Evolutionary conservation across 2,113 vertebrate genomes (phyloP), one percentile per base, ranked within the genome.

Genomic region (Salminus brasiliensis): DNA sequence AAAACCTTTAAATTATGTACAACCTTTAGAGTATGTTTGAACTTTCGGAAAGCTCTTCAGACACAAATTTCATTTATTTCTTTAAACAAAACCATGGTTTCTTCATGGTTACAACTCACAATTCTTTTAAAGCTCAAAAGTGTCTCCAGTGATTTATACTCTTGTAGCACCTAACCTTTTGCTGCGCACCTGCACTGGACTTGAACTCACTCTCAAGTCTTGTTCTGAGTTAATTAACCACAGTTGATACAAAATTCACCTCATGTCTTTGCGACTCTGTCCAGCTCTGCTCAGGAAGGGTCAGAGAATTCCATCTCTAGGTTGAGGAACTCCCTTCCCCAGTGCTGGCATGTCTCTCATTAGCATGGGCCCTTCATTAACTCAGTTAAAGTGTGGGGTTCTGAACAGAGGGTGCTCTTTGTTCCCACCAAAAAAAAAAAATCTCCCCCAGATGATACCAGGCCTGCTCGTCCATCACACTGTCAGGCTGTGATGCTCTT

Each of bases 401-500:
- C 32, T 11, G 29, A 52, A 69, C 23, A 47, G 71, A 76, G 53
- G 41, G 16, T 71, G 65, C 47, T 74, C 84, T 85, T 85, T 87
- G 83, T 88, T 66, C 21, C 21, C 74, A 74, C 67, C 69, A 81
- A 78, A 81, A 78, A 74, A 81, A 78, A 74, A n/a, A n/a, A n/a
- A 69, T 47, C 65, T 68, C 87, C 87, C 86, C 85, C 90, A 92
- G 88, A 89, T 91, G 92, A 94, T 83, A 82, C 85, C 87, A 30
- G 45, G 60, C 66, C 52, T 2, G 4, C 74, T 93, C 91, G 70
- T 93, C 85, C 87, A 92, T 94, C 92, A 93, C 71, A 70, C 83
- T 90, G 91, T 90, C 89, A 88, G 76, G 29, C 27, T 15, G 63
- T 78, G 82, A 80, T 66, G 25, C 81, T 78, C 85, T 87, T 84